phyloP scores from a whole-genome alignment of 2,113 vertebrate genomes.

The Dunckerocampus dactyliophorus region DNA sequence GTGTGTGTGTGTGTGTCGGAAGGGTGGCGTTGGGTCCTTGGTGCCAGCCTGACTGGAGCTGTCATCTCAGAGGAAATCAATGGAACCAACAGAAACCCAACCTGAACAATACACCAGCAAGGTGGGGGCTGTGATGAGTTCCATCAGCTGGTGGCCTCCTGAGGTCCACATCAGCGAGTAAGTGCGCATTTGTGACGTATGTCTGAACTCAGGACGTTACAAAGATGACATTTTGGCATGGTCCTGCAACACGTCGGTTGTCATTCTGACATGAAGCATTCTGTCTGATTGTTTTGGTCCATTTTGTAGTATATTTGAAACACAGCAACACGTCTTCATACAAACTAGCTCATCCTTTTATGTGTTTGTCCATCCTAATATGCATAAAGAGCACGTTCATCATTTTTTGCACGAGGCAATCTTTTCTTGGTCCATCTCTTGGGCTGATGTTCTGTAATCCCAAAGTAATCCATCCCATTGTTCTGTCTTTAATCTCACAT shows the following conservation, averaged over 20 bases:
- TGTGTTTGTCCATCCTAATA: constrained; percentile 27
- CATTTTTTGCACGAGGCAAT: constrained; percentile 78
- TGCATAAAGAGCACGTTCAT: constrained; percentile 61
- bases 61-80: constrained; percentile 94
- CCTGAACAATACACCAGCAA: constrained; percentile 47
- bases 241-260: too few species aligned
- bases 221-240: too few species aligned
- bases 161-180: constrained; percentile 25
- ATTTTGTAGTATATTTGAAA: neutral
- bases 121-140: constrained; percentile 71
- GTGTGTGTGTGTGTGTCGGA: constrained; percentile 12
- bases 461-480: constrained; percentile 71
- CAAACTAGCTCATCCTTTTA: too few species aligned
- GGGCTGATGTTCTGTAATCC: constrained; percentile 73
- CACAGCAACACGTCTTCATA: neutral
- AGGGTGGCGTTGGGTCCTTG: constrained; percentile 66
- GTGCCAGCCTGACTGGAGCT: constrained; percentile 95
- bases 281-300: too few species aligned
- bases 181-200: too few species aligned
- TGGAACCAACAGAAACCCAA: constrained; percentile 70
- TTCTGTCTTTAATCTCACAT: constrained; percentile 57
- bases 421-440: constrained; percentile 75
- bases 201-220: too few species aligned
- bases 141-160: constrained; percentile 64
- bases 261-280: too few species aligned